Conservation (phyloP, 2,113 vertebrate genomes). For the Colinus virginianus region DNA sequence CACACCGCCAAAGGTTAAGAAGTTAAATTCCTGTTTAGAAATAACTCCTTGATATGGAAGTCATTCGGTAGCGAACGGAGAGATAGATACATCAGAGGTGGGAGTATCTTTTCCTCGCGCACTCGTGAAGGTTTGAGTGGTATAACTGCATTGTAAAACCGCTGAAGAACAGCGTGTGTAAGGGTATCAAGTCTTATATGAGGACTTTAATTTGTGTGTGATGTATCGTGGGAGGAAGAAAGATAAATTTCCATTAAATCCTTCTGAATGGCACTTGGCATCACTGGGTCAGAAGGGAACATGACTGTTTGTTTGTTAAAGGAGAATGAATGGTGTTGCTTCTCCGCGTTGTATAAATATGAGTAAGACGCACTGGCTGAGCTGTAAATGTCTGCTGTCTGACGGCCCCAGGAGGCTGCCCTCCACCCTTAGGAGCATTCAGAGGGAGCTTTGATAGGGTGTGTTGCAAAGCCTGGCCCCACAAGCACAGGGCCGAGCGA, state of each 20-base stretch:
- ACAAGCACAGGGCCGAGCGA: neutral
- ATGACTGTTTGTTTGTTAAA: neutral
- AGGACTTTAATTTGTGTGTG: neutral
- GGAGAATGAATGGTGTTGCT: neutral
- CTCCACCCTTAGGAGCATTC: neutral
- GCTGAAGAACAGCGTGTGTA: neutral
- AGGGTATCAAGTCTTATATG: neutral
- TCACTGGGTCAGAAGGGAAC: neutral
- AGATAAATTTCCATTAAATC: neutral
- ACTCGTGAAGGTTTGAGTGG: neutral
- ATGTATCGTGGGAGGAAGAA: neutral
- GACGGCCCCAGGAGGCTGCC: rapidly evolving
- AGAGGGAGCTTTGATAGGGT: neutral
- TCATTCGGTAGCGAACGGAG: neutral
- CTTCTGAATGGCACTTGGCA: neutral
- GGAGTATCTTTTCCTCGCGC: neutral
- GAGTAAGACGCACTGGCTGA: neutral
- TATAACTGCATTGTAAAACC: neutral
- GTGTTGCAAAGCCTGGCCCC: neutral
- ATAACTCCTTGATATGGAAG: neutral
- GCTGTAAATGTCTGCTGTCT: neutral
- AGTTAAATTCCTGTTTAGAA: neutral
- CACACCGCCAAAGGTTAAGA: neutral
- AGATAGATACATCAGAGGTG: neutral
- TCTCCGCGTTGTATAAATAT: neutral